A percentile compares a stretch with the other conserved stretches of the same genome.
These are phyloP conservation scores for Drosophila ficusphila DNA, from an alignment of 1,140 invertebrate genomes.

Conservation along the genomic window DNA sequence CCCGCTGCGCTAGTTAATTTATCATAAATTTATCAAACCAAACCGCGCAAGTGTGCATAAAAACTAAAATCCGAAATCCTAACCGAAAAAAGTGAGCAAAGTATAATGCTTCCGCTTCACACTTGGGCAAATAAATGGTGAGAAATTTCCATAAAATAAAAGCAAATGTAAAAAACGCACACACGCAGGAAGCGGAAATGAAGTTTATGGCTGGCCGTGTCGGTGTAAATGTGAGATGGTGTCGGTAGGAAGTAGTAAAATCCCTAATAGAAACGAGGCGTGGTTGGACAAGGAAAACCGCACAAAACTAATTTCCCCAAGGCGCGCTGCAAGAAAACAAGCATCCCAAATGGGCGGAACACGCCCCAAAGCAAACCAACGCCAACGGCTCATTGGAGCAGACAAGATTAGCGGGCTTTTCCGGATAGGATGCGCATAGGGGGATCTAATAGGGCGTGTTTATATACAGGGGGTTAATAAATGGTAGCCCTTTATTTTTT, in stretches of 20 bases:
- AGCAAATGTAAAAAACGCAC: constrained; percentile 68
- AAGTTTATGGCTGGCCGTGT: constrained; percentile 37
- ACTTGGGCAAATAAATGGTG: constrained; percentile 79
- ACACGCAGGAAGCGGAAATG: constrained; percentile 37
- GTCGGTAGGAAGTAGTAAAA: constrained; percentile 76
- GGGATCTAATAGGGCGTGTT: constrained; percentile 16
- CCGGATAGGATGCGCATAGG: constrained; percentile 23
- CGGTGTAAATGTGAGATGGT: constrained; percentile 31
- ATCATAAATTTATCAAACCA: constrained; percentile 22
- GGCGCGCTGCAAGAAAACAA: constrained; percentile 66
- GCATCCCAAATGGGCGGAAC: constrained; percentile 32
- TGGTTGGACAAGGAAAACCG: constrained; percentile 54
- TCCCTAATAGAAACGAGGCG: constrained; percentile 76
- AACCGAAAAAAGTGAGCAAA: constrained; percentile 31
- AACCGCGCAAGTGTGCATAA: constrained; percentile 27
- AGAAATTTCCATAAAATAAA: constrained; percentile 81
- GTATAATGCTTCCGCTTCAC: constrained; percentile 65
- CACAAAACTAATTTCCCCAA: constrained; percentile 82
- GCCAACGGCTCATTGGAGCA: constrained; percentile 63
- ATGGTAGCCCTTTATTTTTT: constrained; percentile 1
- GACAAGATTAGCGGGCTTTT: constrained; percentile 63
- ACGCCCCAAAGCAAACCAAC: constrained; percentile 28
- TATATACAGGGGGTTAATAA: not conserved
- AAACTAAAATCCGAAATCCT: constrained; percentile 49
- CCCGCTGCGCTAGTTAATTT: constrained; percentile 9